A percentile compares a stretch with the other conserved stretches of the same genome.
Evolutionary conservation across 2,888 invertebrate genomes (phyloP).

Genomic region (Lasiommata megera): DNA sequence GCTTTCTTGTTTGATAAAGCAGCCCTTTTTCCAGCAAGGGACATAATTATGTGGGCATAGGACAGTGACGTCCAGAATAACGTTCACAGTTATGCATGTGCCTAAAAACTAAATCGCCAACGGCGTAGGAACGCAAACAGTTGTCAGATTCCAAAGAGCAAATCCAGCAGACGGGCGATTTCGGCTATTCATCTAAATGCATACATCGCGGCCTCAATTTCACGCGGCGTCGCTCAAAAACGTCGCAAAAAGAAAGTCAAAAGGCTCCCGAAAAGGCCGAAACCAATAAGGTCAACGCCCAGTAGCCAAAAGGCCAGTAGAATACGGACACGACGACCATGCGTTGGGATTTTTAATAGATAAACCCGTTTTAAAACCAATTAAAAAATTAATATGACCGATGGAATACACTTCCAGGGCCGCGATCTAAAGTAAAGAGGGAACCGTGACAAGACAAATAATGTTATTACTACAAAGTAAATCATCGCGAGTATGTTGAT

Average conservation of each 20-base stretch:
- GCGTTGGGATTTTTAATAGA: background rate
- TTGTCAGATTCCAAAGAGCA: conserved; percentile 32
- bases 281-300: conserved; percentile 29
- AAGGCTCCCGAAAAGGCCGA: conserved; percentile 28
- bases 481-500: no score
- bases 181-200: conserved; percentile 33
- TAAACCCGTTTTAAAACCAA: background rate
- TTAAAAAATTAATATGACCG: no score
- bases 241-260: conserved; percentile 31
- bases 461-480: no score
- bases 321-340: conserved; percentile 15
- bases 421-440: no score
- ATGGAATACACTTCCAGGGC: no score
- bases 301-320: conserved; percentile 26
- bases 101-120: conserved; percentile 22
- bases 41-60: no score
- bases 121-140: conserved; percentile 24
- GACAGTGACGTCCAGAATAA: no score
- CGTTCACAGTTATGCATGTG: no score
- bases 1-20: no score
- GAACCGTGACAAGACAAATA: no score
- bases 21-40: no score
- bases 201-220: conserved; percentile 39
- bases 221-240: conserved; percentile 41
- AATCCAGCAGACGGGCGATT: conserved; percentile 18